A percentile compares a stretch with the other conserved stretches of the same genome.
phyloP scores from a whole-genome alignment of 2,888 invertebrate species.

The Drosophila mayaguana region DNA sequence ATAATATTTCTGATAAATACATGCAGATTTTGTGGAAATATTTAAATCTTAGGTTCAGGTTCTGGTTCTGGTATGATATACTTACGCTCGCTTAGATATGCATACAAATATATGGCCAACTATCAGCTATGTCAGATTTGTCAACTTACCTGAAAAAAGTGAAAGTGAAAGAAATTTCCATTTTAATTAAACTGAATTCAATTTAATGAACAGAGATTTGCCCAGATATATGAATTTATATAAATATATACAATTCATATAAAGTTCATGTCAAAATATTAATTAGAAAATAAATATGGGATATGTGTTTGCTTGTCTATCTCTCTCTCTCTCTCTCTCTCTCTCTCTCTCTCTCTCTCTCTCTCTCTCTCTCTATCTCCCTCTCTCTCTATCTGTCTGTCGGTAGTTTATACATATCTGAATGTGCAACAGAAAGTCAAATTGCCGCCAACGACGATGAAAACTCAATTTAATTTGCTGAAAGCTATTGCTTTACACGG shows the following conservation, averaged over 20 bases:
- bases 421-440: slow-evolving; percentile 1
- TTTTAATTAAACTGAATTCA: neutral
- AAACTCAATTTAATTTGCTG: slow-evolving; percentile 75
- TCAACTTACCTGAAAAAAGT: slow-evolving; percentile 48
- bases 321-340: no score
- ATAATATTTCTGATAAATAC: no score
- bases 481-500: slow-evolving; percentile 62
- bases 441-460: slow-evolving; percentile 29
- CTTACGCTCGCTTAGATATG: slow-evolving; percentile 9
- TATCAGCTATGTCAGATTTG: neutral
- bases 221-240: neutral
- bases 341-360: no score
- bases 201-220: neutral
- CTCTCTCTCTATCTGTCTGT: neutral
- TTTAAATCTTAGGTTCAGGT: no score
- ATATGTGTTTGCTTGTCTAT: neutral
- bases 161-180: neutral
- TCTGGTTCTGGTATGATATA: no score
- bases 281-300: slow-evolving; percentile 16
- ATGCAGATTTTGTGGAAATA: no score
- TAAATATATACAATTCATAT: neutral
- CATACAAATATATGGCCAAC: neutral
- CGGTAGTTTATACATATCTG: neutral
- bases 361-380: no score
- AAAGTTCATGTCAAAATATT: slow-evolving; percentile 25